Percentiles rank a stretch among this genome's conserved stretches.
phyloP scores from a whole-genome alignment of 2,888 invertebrate genomes.

The Bombyx huttoni region DNA sequence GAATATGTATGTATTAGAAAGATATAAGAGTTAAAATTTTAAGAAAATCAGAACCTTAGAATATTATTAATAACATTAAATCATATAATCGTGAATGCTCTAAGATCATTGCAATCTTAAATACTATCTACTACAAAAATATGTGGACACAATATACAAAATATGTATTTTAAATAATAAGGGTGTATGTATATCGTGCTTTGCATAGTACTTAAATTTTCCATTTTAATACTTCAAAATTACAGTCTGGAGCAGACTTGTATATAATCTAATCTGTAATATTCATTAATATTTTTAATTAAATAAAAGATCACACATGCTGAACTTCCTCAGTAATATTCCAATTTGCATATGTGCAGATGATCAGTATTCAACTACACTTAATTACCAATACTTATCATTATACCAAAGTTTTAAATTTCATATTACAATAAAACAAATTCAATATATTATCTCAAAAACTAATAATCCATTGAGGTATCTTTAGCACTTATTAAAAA shows the following conservation, averaged over 20 bases:
- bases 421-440: constrained; percentile 7
- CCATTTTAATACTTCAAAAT: background rate
- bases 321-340: background rate
- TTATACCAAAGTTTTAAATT: background rate
- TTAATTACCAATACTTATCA: background rate
- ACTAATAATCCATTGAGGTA: constrained; percentile 20
- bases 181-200: background rate
- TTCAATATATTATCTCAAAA: constrained; percentile 17
- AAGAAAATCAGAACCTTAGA: too few species aligned
- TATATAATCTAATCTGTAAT: background rate
- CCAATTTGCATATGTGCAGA: background rate
- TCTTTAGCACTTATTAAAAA: constrained; percentile 14
- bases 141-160: background rate
- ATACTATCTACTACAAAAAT: background rate
- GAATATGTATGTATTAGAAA: too few species aligned
- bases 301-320: background rate
- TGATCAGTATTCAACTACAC: too few species aligned
- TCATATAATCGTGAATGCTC: background rate
- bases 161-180: background rate
- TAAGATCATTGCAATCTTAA: background rate
- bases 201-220: background rate
- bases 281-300: background rate
- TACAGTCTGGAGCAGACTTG: background rate
- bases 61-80: background rate
- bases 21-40: too few species aligned